Percentiles rank a stretch among this genome's conserved stretches.
phyloP scores from a whole-genome alignment of 2,888 invertebrate genomes.

The Nymphalis c-album region DNA sequence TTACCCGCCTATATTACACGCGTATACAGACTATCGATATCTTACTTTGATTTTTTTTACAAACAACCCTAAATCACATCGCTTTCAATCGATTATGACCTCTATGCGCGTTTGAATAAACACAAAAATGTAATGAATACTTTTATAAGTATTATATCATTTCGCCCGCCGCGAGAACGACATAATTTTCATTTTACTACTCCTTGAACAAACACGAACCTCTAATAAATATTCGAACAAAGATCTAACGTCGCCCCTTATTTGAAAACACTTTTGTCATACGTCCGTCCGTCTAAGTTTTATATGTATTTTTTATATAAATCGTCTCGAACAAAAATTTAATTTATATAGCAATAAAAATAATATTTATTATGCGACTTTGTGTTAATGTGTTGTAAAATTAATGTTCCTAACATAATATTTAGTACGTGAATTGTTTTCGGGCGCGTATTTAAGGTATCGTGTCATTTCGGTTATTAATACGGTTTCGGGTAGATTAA shows the following conservation, averaged over 20 bases:
- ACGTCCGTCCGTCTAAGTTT: slow-evolving; percentile 36
- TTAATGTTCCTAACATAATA: slow-evolving; percentile 24
- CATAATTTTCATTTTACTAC: slow-evolving; percentile 78
- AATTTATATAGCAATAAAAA: slow-evolving; percentile 52
- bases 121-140: slow-evolving; percentile 38
- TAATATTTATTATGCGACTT: slow-evolving; percentile 51
- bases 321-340: slow-evolving; percentile 43
- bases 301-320: slow-evolving; percentile 39
- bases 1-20: slow-evolving; percentile 73
- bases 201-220: slow-evolving; percentile 66
- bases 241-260: slow-evolving; percentile 72
- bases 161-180: slow-evolving; percentile 46
- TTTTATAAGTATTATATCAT: slow-evolving; percentile 40
- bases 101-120: slow-evolving; percentile 33
- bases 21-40: slow-evolving; percentile 71
- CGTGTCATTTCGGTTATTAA: slow-evolving; percentile 7
- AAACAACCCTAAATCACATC: slow-evolving; percentile 50
- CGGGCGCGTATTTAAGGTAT: slow-evolving; percentile 3
- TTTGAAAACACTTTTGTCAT: slow-evolving; percentile 71
- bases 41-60: slow-evolving; percentile 37
- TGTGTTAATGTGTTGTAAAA: slow-evolving; percentile 53
- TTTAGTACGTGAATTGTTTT: slow-evolving; percentile 15
- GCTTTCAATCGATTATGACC: slow-evolving; percentile 38
- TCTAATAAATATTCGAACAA: slow-evolving; percentile 74
- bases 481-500: not conserved